Evolutionary conservation across 2,888 invertebrate genomes (phyloP), one percentile per base, ranked within the genome.

Genomic region (Melinaea marsaeus): DNA sequence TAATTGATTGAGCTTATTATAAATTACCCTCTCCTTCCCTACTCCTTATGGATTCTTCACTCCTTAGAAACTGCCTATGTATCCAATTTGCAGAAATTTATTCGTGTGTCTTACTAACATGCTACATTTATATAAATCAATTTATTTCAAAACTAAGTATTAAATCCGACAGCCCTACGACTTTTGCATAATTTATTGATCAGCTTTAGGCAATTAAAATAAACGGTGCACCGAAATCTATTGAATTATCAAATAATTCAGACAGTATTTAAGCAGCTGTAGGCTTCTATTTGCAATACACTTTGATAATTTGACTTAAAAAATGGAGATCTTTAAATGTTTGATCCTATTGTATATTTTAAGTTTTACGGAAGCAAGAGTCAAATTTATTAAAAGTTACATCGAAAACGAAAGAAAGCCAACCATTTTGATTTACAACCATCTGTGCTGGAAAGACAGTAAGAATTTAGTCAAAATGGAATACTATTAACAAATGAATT

Each of bases 401-500:
- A 72, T 86, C 3, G 62, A 70, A 57, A 84, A 86, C 65, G 86
- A 86, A 67, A 61, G 68, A 0, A 80, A 77, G 58, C 79, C 85
- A 0, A 83, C 84, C 0, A 72, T 75, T 70, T 63, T 85, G 42
- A 69, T 80, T n/a, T 77, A 72, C 13, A 66, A 67, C 11, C 71
- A 75, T 32, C 62, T 83, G 11, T 85, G 85, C 61, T 85, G 85
- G 86, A 69, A 66, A 13, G 78, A 74, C 57, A 71, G 86, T 86
- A 71, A 76, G 83, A 77, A 22, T 22, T 22, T 22, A 22, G 0
- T 22, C 22, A 22, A 22, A 22, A 0, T 22, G 22, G 22, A 22
- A 22, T 22, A 22, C 22, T 22, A 1, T 22, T 22, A 22, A 22
- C 22, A 22, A 22, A 22, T 22, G 1, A 22, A 22, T 22, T 22